A percentile compares a stretch with the other conserved stretches of the same genome.
These are phyloP conservation scores for Bombus polaris DNA, from an alignment of 1,140 invertebrate species.

Conservation along the genomic window DNA sequence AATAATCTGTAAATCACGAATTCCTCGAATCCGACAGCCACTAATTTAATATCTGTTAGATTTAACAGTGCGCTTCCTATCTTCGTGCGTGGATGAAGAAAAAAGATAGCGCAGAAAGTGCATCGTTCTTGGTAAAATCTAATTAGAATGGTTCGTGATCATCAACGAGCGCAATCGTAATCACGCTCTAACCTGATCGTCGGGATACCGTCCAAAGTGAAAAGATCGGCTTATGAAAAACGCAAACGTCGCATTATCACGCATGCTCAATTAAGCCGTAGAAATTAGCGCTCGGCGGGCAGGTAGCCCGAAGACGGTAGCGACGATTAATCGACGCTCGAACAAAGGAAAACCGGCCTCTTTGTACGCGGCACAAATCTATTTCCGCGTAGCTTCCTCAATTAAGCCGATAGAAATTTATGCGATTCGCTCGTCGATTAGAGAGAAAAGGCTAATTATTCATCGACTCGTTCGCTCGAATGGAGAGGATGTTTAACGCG, in stretches of 20 bases:
- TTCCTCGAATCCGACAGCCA: no score
- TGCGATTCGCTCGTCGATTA: conserved; percentile 53
- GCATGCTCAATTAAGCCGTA: neutral
- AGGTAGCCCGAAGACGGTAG: conserved; percentile 2
- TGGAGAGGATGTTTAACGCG: neutral
- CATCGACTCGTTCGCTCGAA: conserved; percentile 42
- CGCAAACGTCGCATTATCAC: neutral
- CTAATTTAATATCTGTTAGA: no score
- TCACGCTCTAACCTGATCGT: no score
- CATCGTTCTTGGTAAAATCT: no score
- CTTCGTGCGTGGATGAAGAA: no score
- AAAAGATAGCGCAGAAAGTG: no score
- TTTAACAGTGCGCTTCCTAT: no score
- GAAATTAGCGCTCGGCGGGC: neutral
- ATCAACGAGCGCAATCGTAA: no score
- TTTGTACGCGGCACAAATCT: conserved; percentile 43
- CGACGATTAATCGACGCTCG: conserved; percentile 41
- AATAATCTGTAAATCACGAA: no score
- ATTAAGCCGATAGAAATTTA: conserved; percentile 58
- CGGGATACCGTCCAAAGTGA: no score
- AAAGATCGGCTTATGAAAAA: neutral
- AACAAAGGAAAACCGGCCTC: conserved; percentile 21
- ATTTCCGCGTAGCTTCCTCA: conserved; percentile 59
- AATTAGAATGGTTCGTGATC: no score
- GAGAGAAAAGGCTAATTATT: conserved; percentile 47